Conservation (phyloP, 2,797 vertebrate species). For the Chromis chromis region DNA sequence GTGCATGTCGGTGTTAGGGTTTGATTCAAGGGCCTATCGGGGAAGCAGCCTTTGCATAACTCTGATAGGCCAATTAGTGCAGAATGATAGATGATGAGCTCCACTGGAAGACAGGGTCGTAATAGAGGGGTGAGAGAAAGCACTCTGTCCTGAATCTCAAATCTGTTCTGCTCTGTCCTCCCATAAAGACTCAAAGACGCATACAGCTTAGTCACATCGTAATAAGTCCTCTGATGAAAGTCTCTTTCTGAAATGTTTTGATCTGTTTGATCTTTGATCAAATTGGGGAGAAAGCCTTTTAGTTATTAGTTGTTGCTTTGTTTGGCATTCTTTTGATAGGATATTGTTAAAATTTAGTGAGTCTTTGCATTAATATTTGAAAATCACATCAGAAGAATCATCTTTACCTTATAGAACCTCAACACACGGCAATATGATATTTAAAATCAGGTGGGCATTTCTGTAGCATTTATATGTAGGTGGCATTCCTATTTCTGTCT, state of each 20-base stretch:
- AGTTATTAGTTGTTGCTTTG: conserved; percentile 39
- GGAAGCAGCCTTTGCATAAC: conserved; percentile 68
- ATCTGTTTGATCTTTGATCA: conserved; percentile 47
- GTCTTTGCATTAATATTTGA: conserved; percentile 38
- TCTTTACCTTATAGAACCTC: conserved; percentile 8
- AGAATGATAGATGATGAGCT: conserved; percentile 77
- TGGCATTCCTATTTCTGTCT: conserved; percentile 18
- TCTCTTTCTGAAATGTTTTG: conserved; percentile 34
- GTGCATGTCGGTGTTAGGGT: conserved; percentile 39
- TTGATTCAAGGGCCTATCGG: conserved; percentile 62
- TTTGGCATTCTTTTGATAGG: conserved; percentile 25
- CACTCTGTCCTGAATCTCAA: conserved; percentile 69
- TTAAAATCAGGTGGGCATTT: conserved; percentile 18
- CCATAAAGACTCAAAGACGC: conserved; percentile 45
- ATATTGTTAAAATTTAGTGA: conserved; percentile 22
- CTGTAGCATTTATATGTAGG: conserved; percentile 10
- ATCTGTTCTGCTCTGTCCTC: conserved; percentile 48
- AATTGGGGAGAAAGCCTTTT: conserved; percentile 17
- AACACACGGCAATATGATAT: neutral
- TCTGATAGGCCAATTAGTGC: conserved; percentile 79
- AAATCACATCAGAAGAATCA: conserved; percentile 16
- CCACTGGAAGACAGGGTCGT: conserved; percentile 60
- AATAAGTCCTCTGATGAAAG: conserved; percentile 44
- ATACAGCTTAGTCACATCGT: conserved; percentile 34
- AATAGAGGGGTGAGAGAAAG: conserved; percentile 56